Base-by-base conservation (phyloP, 1,140 invertebrate species). In the Fopius arisanus region DNA sequence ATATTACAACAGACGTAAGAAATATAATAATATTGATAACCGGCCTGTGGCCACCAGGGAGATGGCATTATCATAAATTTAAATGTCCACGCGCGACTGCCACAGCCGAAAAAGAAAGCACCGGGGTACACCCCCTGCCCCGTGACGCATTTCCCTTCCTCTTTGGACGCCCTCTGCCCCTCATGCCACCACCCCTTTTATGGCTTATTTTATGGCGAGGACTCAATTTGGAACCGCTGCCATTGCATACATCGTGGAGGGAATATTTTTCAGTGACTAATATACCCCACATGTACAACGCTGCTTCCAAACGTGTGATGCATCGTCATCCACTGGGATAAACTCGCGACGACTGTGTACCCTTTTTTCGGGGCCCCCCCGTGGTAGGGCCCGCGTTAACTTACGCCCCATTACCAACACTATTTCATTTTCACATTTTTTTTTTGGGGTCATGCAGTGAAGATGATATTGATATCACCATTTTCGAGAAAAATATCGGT, bases 151-250 rank as follows among this genome's bases (percentile, higher is more conserved):
- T 80, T 79, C 77, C 78, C 77, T 73, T 65, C 62, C 43, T 72
- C 72, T 40, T n/a, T 6, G 21, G 4, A 5, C 10, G 48, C 48
- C 16, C 10, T 19, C 7, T 14, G 67, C 77, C 73, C 77, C 74
- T 76, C 72, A 72, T 75, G 74, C 75, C 78, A 75, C 77, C 78
- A 80, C 75, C 70, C 77, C 80, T 79, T 84, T 83, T 83, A 87
- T 81, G 79, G 83, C 83, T 87, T 86, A 86, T 79, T 87, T 86
- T 87, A 87, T 87, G 83, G 86, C 84, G 82, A 87, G 81, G 84
- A 86, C 85, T 87, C 84, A 87, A 86, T 87, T 87, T 84, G 83
- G 81, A 21, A 54, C 73, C 29, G 14, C 9, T 33, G 29, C 28
- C 4, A 16, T 65, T 33, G n/a, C 62, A 33, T 33, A 33, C 33